Evolutionary conservation across 2,113 vertebrate genomes (phyloP).

Genomic region (Otus sunia): DNA sequence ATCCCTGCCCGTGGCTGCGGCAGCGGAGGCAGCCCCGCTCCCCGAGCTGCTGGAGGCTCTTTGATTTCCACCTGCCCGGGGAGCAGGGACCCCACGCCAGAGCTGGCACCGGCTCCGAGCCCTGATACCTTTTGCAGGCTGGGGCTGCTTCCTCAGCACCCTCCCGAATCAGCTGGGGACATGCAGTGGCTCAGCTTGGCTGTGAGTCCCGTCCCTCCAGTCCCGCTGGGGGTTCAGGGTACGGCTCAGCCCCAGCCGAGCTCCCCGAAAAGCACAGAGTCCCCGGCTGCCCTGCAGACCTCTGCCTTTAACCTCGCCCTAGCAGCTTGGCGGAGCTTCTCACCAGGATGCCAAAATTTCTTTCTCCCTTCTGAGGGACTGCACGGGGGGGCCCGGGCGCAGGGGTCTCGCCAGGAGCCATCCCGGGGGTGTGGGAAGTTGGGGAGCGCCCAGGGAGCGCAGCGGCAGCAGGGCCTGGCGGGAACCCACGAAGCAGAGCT

Average conservation of each 20-base stretch:
- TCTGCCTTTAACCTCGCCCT: rapidly evolving
- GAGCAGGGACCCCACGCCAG: rapidly evolving
- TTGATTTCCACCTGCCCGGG: background rate
- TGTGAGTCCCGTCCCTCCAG: rapidly evolving
- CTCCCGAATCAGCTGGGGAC: rapidly evolving
- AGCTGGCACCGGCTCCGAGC: rapidly evolving
- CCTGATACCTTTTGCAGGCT: background rate
- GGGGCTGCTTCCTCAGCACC: background rate
- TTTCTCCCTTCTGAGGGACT: background rate
- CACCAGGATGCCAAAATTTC: rapidly evolving
- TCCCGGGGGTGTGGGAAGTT: background rate
- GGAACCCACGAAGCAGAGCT: background rate
- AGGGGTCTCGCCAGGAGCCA: rapidly evolving
- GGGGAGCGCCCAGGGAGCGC: background rate
- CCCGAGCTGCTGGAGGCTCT: background rate
- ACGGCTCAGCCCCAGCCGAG: rapidly evolving
- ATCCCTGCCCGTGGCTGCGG: background rate
- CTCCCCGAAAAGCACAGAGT: rapidly evolving
- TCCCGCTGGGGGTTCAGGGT: rapidly evolving
- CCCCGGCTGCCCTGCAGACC: rapidly evolving
- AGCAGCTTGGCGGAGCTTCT: rapidly evolving
- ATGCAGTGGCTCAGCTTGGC: rapidly evolving
- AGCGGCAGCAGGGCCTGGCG: background rate
- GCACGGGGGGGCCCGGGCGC: rapidly evolving
- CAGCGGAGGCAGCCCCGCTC: rapidly evolving